Percentiles rank a stretch among this genome's conserved stretches.
Evolutionary conservation across 2,888 invertebrate species (phyloP).

Genomic region (Eilema sororculum): DNA sequence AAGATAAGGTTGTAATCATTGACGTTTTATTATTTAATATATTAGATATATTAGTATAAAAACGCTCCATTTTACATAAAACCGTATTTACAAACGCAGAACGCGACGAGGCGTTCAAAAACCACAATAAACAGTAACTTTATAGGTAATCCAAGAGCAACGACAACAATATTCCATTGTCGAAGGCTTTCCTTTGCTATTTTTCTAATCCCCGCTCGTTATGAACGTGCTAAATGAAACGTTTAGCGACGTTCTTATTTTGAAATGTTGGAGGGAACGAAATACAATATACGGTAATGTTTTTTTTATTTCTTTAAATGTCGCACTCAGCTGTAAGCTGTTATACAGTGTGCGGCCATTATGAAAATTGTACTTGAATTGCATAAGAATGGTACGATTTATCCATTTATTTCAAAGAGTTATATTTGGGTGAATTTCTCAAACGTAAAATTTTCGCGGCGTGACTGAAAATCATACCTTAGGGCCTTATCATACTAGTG

Average conservation of each 20-base stretch:
- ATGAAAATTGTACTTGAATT: background rate
- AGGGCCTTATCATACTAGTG: no score
- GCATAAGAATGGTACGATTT: background rate
- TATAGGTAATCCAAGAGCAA: slow-evolving; percentile 62
- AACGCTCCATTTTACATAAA: slow-evolving; percentile 35
- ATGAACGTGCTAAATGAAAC: slow-evolving; percentile 57
- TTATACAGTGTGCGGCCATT: background rate
- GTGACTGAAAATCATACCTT: no score
- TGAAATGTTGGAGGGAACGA: slow-evolving; percentile 44
- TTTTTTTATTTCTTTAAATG: slow-evolving; percentile 21
- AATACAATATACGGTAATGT: slow-evolving; percentile 33
- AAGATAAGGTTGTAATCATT: background rate
- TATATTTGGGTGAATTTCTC: no score
- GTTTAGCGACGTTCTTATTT: slow-evolving; percentile 52
- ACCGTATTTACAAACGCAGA: slow-evolving; percentile 51
- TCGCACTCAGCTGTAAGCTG: background rate
- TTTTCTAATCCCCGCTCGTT: slow-evolving; percentile 61
- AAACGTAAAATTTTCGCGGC: no score
- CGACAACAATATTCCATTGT: slow-evolving; percentile 77
- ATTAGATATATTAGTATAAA: slow-evolving; percentile 3
- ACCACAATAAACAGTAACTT: slow-evolving; percentile 77
- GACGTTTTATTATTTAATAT: no score
- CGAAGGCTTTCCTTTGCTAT: slow-evolving; percentile 66
- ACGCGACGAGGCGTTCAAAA: slow-evolving; percentile 64
- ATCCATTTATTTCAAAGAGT: background rate